Evolutionary conservation across 2,113 vertebrate species (phyloP).

Genomic region (Mola mola): DNA sequence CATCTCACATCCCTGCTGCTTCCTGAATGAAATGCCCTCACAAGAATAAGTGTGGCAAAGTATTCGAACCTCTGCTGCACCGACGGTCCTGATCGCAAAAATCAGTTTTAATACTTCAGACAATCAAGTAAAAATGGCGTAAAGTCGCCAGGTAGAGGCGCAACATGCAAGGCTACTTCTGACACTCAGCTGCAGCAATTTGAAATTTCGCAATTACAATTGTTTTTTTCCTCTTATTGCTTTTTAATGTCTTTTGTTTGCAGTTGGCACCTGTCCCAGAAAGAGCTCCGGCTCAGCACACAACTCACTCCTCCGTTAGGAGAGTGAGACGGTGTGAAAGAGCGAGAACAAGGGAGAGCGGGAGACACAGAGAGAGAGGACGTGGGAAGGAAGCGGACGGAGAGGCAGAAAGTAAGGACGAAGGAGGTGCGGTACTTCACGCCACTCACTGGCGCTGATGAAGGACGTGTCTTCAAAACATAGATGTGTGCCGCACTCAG

Average conservation of each 20-base stretch:
- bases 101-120: conserved; percentile 36
- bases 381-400: conserved; percentile 48
- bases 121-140: conserved; percentile 10
- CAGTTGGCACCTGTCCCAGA: conserved; percentile 88
- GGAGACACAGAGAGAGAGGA: conserved; percentile 55
- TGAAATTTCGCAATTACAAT: conserved; percentile 11
- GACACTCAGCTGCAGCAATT: conserved; percentile 29
- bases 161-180: conserved; percentile 7
- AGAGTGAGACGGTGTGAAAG: conserved; percentile 59
- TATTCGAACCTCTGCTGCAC: conserved; percentile 47
- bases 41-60: conserved; percentile 61
- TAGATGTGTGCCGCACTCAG: conserved; percentile 22
- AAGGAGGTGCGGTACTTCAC: conserved; percentile 59
- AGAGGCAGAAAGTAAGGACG: conserved; percentile 37
- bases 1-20: conserved; percentile 48
- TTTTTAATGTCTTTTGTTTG: conserved; percentile 84
- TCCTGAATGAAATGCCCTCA: conserved; percentile 74
- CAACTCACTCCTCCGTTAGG: conserved; percentile 70
- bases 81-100: conserved; percentile 1
- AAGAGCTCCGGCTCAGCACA: conserved; percentile 79
- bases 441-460: conserved; percentile 29
- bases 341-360: conserved; percentile 59
- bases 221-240: conserved; percentile 44
- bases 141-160: conserved; percentile 3
- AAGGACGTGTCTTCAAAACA: conserved; percentile 44